Conservation (phyloP, 2,797 vertebrate species). For the Babyrousa celebensis region DNA sequence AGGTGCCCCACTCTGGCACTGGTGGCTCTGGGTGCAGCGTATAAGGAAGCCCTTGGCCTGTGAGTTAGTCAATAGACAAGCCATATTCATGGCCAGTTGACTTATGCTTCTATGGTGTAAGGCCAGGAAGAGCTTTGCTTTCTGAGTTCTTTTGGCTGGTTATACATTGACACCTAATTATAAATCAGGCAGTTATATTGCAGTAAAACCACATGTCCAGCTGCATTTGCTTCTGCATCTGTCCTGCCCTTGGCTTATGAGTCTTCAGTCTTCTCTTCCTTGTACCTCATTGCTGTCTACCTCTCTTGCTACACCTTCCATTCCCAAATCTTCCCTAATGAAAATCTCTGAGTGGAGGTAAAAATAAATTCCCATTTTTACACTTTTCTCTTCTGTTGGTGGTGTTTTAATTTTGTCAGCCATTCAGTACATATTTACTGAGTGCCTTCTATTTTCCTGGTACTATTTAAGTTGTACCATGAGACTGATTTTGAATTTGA, state of each 20-base stretch:
- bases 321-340: not conserved
- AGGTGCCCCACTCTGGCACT: rapidly evolving
- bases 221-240: not conserved
- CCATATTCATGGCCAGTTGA: not conserved
- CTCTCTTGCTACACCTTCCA: not conserved
- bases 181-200: not conserved
- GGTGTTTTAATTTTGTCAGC: not conserved
- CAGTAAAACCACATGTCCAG: not conserved
- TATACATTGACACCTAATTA: not conserved
- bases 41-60: not conserved
- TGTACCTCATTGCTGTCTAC: no score
- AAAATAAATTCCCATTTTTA: not conserved
- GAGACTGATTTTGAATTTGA: not conserved
- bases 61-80: not conserved
- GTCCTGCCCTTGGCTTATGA: no score
- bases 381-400: not conserved
- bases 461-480: not conserved
- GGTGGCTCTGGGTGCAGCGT: not conserved
- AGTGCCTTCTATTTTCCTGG: not conserved
- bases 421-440: not conserved
- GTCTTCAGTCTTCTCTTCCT: not conserved
- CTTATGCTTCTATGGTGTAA: not conserved
- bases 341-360: not conserved
- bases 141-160: not conserved
- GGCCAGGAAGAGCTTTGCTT: not conserved